Percentiles rank a stretch among this genome's conserved stretches.
Evolutionary conservation across 2,888 invertebrate species (phyloP).

Genomic region (Cosmorhoe ocellata): DNA sequence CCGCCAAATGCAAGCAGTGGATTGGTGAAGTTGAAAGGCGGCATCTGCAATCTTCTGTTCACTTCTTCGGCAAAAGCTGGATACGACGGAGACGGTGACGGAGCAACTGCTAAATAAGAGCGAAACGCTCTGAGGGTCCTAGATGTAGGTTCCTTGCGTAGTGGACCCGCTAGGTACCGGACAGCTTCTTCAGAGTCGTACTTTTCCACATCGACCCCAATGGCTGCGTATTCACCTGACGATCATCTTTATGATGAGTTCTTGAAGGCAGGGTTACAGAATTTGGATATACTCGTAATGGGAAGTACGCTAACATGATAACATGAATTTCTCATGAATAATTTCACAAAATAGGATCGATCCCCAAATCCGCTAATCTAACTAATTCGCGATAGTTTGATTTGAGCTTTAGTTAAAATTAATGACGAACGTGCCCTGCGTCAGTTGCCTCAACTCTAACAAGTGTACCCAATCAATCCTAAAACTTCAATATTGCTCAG

Average conservation of each 20-base stretch:
- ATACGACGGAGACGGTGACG: conserved; percentile 88
- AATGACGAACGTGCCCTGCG: conserved; percentile 21
- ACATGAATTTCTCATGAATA: no score
- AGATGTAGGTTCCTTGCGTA: conserved; percentile 84
- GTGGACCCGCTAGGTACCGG: conserved; percentile 90
- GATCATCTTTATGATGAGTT: conserved; percentile 11
- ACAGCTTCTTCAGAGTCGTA: conserved; percentile 90
- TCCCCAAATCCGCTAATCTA: conserved; percentile 6
- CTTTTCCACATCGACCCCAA: conserved; percentile 95
- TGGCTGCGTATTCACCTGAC: conserved; percentile 95
- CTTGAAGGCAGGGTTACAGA: no score
- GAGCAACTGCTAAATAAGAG: conserved; percentile 91
- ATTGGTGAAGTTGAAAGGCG: conserved; percentile 94
- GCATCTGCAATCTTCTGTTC: conserved; percentile 90
- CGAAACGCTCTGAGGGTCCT: conserved; percentile 87
- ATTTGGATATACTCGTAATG: no score
- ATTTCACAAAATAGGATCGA: not conserved
- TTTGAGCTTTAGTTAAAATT: conserved; percentile 16
- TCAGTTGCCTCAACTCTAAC: conserved; percentile 15
- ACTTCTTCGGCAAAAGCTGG: conserved; percentile 89
- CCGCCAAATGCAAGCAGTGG: conserved; percentile 88
- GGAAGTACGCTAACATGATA: no score
- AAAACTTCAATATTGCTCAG: conserved; percentile 23
- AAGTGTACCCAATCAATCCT: conserved; percentile 17
- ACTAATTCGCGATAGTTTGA: conserved; percentile 17